Percentiles rank a stretch among this genome's conserved stretches.
These are phyloP conservation scores for Erinaceus europaeus DNA, from an alignment of 2,113 vertebrate genomes.

Conservation along the genomic window DNA sequence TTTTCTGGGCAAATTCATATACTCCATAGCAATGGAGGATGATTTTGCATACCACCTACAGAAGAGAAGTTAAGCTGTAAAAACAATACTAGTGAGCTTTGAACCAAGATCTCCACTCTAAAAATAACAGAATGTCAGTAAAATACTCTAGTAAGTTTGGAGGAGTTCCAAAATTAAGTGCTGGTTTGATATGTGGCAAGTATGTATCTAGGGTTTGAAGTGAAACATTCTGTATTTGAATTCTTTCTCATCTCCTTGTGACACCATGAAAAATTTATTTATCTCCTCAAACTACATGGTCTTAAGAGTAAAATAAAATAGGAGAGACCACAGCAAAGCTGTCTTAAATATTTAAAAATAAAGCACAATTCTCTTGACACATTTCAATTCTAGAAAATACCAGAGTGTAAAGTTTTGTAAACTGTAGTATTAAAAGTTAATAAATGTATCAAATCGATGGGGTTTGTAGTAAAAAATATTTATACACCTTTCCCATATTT, in stretches of 20 bases:
- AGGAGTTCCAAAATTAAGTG: not conserved
- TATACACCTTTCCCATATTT: too few species aligned
- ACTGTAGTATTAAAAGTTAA: not conserved
- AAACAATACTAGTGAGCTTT: not conserved
- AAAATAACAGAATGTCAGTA: not conserved
- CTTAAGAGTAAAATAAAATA: not conserved
- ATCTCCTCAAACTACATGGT: not conserved
- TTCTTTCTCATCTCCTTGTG: not conserved
- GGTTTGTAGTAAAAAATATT: too few species aligned
- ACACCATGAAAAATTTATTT: not conserved
- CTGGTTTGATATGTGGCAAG: rapidly evolving
- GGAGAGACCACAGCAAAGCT: not conserved
- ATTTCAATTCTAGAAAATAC: not conserved
- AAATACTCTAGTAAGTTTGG: not conserved
- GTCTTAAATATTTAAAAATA: not conserved
- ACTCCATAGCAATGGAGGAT: not conserved
- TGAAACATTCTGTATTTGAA: not conserved
- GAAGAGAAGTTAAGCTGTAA: not conserved
- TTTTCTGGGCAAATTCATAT: not conserved
- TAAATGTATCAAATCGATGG: too few species aligned
- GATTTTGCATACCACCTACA: not conserved
- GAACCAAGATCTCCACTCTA: not conserved
- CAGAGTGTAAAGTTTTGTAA: not conserved
- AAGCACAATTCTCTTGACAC: not conserved
- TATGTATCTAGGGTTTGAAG: not conserved